Evolutionary conservation across 2,797 vertebrate species (phyloP), one percentile per base, ranked within the genome.

Genomic region (Strix occidentalis): DNA sequence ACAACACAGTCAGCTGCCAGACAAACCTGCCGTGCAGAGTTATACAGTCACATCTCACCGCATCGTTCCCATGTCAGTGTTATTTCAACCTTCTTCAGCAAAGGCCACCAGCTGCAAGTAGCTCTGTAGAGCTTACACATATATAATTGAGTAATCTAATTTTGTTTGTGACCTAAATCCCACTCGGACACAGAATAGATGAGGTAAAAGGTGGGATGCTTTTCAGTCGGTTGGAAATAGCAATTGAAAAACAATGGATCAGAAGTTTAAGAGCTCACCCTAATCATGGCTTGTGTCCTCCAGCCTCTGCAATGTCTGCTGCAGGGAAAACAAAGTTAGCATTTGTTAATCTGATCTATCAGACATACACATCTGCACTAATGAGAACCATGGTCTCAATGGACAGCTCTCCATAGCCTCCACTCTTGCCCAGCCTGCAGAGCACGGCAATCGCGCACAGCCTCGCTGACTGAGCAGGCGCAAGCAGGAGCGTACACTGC

Each of bases 141-240:
- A 82, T 60, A 35, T 80, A 91, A 93, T 0, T 0, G 14, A 75
- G 41, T 51, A 68, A 84, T 63, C 78, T 90, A 26, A 91, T 92
- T 92, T 74, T 74, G 68, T 78, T 92, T 94, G 71, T 56, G 71
- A 85, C 75, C 88, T 93, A 94, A 92, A 94, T 92, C 68, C 60
- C 65, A 80, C 46, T 65, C 77, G 35, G 75, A 90, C 51, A 24
- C 43, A n/a, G 54, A 51, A 72, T 1, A 87, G 85, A 84, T 63
- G 60, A 95, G 61, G 68, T 71, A 82, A 89, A 95, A 95, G 54
- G 66, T 60, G 70, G 39, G 80, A 91, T 51, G 51, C n/a, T 66
- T 89, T 89, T 86, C 93, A 94, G 60, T 48, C 6, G 7, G 57
- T 31, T 91, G 63, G 37, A 61, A 79, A 60, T 6, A 75, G 41